phyloP scores from a whole-genome alignment of 2,888 invertebrate species.

The Hermaeophaga mercurialis region DNA sequence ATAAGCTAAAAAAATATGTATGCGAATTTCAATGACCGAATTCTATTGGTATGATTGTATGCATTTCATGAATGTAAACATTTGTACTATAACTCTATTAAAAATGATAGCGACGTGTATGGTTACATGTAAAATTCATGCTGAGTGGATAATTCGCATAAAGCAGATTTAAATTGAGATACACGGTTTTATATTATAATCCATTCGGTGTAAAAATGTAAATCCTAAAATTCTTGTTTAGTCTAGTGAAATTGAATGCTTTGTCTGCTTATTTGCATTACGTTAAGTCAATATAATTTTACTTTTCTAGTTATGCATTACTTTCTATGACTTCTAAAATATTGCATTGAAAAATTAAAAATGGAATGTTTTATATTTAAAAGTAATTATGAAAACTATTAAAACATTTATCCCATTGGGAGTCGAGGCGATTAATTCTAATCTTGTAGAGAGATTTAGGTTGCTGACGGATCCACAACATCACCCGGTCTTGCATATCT shows the following conservation, averaged over 20 bases:
- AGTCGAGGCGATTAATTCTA: too few relatives aligned
- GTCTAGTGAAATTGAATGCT: conserved; percentile 13
- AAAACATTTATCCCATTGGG: too few relatives aligned
- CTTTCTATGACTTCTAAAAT: too few relatives aligned
- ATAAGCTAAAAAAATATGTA: conserved; percentile 3
- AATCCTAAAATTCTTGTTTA: conserved; percentile 11
- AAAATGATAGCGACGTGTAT: conserved; percentile 14
- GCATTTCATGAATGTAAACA: conserved; percentile 26
- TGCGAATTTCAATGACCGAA: conserved; percentile 16
- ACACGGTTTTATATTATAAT: conserved; percentile 13
- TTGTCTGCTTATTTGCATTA: conserved; percentile 3
- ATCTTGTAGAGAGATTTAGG: too few relatives aligned
- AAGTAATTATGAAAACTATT: too few relatives aligned
- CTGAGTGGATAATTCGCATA: conserved; percentile 11
- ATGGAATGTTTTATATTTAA: too few relatives aligned
- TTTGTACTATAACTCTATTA: conserved; percentile 20
- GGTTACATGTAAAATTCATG: conserved; percentile 13
- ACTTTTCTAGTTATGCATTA: too few relatives aligned
- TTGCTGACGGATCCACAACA: too few relatives aligned
- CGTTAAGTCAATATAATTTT: neutral
- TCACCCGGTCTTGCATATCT: too few relatives aligned
- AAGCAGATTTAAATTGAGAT: conserved; percentile 15
- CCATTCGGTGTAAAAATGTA: conserved; percentile 16
- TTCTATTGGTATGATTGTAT: conserved; percentile 21
- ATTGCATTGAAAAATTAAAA: too few relatives aligned